These are phyloP conservation scores for Diplazon laetatorius DNA, from an alignment of 2,888 invertebrate species.

Conservation along the genomic window DNA sequence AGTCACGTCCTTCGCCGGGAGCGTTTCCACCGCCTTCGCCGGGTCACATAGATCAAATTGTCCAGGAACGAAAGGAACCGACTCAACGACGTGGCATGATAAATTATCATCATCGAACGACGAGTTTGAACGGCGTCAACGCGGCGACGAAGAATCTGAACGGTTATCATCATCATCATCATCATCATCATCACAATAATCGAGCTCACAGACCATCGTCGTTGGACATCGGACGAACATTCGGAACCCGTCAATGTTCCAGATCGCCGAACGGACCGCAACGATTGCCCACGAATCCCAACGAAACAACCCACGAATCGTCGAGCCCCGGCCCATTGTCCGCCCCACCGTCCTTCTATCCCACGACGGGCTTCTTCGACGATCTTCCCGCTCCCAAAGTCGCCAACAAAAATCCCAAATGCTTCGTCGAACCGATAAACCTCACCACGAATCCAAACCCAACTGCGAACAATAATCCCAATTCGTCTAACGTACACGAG, in stretches of 20 bases:
- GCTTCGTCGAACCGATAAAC: slow-evolving; percentile 67
- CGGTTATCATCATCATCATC: slow-evolving; percentile 64
- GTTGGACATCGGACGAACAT: slow-evolving; percentile 74
- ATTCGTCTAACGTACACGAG: slow-evolving; percentile 37
- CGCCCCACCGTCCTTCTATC: slow-evolving; percentile 73
- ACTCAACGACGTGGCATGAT: slow-evolving; percentile 66
- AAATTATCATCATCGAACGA: slow-evolving; percentile 43
- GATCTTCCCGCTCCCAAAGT: slow-evolving; percentile 64
- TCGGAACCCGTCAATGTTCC: slow-evolving; percentile 60
- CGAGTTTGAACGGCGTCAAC: slow-evolving; percentile 52
- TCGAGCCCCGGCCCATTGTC: slow-evolving; percentile 71
- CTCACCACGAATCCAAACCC: slow-evolving; percentile 76
- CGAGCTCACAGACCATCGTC: slow-evolving; percentile 74
- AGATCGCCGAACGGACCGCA: slow-evolving; percentile 55
- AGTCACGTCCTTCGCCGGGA: slow-evolving; percentile 83
- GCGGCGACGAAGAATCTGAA: slow-evolving; percentile 41
- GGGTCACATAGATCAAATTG: slow-evolving; percentile 68
- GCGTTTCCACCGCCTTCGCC: slow-evolving; percentile 83
- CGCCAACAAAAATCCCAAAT: slow-evolving; percentile 70
- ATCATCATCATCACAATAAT: slow-evolving; percentile 62
- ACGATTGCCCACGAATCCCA: slow-evolving; percentile 40
- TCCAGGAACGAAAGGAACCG: slow-evolving; percentile 37
- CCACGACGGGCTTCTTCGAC: slow-evolving; percentile 74
- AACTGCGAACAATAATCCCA: slow-evolving; percentile 55
- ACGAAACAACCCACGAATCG: slow-evolving; percentile 48